These are phyloP conservation scores for Gandaritis pyraliata DNA, from an alignment of 2,888 invertebrate genomes.

Conservation along the genomic window DNA sequence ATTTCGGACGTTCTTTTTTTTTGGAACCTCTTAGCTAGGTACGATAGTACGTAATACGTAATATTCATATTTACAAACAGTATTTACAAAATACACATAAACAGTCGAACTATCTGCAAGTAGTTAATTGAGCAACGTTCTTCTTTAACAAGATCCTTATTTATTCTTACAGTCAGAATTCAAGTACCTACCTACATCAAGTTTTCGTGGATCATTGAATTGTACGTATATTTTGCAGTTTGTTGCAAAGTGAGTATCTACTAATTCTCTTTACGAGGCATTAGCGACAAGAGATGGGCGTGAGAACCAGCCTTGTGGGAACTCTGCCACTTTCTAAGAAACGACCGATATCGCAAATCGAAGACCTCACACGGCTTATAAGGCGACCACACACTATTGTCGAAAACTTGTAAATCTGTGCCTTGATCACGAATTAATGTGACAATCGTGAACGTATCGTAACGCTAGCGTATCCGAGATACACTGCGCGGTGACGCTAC, in stretches of 20 bases:
- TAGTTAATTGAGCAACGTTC: no score
- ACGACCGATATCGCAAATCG: constrained; percentile 12
- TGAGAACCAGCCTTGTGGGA: constrained; percentile 14
- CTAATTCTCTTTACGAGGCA: constrained; percentile 4
- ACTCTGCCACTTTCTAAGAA: constrained; percentile 29
- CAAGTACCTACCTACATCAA: neutral
- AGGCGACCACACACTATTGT: neutral
- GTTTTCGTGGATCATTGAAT: neutral
- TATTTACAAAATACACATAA: no score
- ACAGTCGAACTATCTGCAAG: no score
- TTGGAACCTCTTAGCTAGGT: no score
- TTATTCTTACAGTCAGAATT: no score
- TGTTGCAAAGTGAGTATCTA: constrained; percentile 1
- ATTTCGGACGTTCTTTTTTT: neutral
- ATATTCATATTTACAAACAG: no score
- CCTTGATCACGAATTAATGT: no score
- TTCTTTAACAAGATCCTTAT: no score
- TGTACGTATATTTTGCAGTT: neutral
- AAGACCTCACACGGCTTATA: constrained; percentile 21
- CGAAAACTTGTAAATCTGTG: neutral
- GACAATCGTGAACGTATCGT: no score
- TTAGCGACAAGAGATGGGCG: constrained; percentile 6
- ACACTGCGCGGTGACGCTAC: no score
- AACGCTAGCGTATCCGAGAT: no score
- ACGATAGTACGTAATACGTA: no score